phyloP scores from a whole-genome alignment of 1,140 invertebrate genomes.

The Ceratina japonica region DNA sequence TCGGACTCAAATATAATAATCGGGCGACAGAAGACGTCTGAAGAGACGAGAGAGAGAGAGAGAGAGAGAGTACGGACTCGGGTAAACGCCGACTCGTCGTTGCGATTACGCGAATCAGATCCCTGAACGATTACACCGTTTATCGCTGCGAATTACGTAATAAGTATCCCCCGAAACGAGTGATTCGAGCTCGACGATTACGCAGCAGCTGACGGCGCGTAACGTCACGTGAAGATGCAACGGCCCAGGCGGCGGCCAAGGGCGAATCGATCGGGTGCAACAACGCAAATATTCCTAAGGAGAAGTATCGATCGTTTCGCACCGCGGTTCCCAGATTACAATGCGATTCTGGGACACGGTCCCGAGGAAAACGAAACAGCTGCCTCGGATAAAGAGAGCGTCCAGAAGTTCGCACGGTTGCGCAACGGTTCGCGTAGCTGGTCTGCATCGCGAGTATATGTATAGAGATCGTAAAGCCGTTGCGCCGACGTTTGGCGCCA shows the following conservation, averaged over 20 bases:
- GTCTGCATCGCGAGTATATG: background rate
- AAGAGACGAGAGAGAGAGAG: too few species aligned
- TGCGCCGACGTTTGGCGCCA: background rate
- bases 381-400: background rate
- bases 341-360: background rate
- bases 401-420: background rate
- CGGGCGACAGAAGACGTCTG: background rate
- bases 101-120: background rate
- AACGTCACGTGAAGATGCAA: background rate
- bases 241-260: background rate
- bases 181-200: background rate
- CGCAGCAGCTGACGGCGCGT: background rate
- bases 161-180: background rate
- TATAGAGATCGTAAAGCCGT: background rate
- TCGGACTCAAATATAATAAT: too few species aligned
- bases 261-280: conserved; percentile 1
- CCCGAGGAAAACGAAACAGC: background rate
- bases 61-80: too few species aligned
- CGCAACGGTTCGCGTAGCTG: background rate
- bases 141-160: too few species aligned
- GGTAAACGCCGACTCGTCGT: background rate
- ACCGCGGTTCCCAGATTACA: background rate
- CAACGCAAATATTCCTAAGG: background rate
- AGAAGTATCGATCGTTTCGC: background rate
- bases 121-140: too few species aligned